phyloP scores from a whole-genome alignment of 2,888 invertebrate genomes.

The Lithophane socia region DNA sequence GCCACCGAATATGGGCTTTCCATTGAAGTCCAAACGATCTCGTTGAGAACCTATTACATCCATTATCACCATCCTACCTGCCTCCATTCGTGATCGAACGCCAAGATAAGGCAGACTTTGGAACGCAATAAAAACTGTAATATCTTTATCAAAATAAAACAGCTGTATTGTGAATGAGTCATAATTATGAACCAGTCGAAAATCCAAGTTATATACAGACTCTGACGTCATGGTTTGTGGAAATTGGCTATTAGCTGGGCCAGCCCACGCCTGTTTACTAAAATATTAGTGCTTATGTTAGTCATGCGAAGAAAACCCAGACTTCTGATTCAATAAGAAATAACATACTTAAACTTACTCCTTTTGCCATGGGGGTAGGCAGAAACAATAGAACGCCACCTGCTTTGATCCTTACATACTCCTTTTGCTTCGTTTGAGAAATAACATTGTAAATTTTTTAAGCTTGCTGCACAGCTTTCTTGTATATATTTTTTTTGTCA shows the following conservation, averaged over 20 bases:
- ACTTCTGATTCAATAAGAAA: not conserved
- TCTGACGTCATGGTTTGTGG: conserved; percentile 56
- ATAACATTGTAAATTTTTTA: not conserved
- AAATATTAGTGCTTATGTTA: conserved; percentile 42
- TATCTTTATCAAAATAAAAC: conserved; percentile 40
- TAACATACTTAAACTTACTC: not conserved
- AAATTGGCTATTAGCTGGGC: conserved; percentile 39
- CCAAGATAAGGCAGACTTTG: conserved; percentile 33
- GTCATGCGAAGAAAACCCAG: conserved; percentile 44
- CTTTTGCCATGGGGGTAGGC: not conserved
- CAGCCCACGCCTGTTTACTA: conserved; percentile 19
- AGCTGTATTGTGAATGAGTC: conserved; percentile 44
- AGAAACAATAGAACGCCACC: not conserved
- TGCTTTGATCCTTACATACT: not conserved
- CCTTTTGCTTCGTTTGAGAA: not conserved
- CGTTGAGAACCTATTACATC: conserved; percentile 3
- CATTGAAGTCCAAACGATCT: conserved; percentile 17
- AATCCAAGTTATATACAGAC: conserved; percentile 36
- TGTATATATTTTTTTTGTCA: not conserved
- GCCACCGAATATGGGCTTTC: not conserved
- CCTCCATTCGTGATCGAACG: conserved; percentile 35
- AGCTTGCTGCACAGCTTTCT: not conserved
- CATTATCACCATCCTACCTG: conserved; percentile 17
- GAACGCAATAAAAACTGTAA: conserved; percentile 46
- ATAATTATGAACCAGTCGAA: conserved; percentile 43